These are phyloP conservation scores for Neolamprologus longior DNA, from an alignment of 2,113 vertebrate species.

Conservation along the genomic window DNA sequence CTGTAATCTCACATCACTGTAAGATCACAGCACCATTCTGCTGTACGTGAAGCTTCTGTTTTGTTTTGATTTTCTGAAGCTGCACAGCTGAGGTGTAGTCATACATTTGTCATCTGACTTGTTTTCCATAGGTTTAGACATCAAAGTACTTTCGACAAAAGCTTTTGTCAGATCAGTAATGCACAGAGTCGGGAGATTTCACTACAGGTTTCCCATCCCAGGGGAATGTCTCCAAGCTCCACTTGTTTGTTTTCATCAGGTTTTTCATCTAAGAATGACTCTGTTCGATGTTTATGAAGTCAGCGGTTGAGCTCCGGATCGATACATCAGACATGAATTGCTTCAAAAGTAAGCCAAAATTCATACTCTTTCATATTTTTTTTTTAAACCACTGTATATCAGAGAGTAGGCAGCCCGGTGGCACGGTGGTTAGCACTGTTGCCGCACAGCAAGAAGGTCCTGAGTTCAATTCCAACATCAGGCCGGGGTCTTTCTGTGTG, in stretches of 20 bases:
- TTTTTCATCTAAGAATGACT: neutral
- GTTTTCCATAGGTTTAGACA: neutral
- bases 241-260: neutral
- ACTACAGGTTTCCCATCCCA: neutral
- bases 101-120: neutral
- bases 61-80: neutral
- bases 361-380: neutral
- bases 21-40: neutral
- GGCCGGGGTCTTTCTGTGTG: rapidly evolving
- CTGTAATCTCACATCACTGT: neutral
- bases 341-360: neutral
- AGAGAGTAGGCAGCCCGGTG: neutral
- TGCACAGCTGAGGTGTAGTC: neutral
- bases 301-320: neutral
- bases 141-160: neutral
- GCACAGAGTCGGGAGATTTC: neutral
- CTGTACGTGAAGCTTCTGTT: neutral
- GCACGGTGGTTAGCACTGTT: too few species aligned
- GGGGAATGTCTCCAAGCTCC: neutral
- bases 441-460: too few species aligned
- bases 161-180: neutral
- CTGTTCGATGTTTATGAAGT: neutral
- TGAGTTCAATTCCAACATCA: too few species aligned
- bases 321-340: neutral
- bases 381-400: neutral